Percentiles rank a stretch among this genome's conserved stretches.
Conservation (phyloP, 2,888 invertebrate species). For the Thereva nobilitata region DNA sequence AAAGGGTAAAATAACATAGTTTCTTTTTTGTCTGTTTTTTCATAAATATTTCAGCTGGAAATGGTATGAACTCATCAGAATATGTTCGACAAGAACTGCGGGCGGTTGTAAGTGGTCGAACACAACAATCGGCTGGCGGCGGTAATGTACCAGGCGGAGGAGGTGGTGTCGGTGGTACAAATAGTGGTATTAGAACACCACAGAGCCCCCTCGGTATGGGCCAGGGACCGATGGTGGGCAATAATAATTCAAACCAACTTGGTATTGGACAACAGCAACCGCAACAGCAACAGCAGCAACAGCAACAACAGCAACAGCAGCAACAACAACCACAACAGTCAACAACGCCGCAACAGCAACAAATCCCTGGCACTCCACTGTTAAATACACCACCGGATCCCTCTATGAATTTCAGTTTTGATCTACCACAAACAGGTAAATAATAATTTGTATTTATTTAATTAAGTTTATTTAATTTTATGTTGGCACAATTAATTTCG, state of each 20-base stretch:
- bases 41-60: constrained; percentile 44
- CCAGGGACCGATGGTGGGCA: constrained; percentile 53
- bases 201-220: constrained; percentile 55
- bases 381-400: constrained; percentile 56
- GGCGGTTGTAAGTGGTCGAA: constrained; percentile 84
- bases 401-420: constrained; percentile 56
- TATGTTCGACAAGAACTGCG: constrained; percentile 90
- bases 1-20: too few relatives aligned
- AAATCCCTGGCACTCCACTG: constrained; percentile 49
- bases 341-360: constrained; percentile 43
- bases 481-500: background rate
- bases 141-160: constrained; percentile 48
- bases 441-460: constrained; percentile 38
- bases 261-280: constrained; percentile 38
- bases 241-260: constrained; percentile 53
- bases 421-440: constrained; percentile 54
- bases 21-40: background rate
- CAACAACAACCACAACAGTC: constrained; percentile 45
- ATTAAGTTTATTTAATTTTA: constrained; percentile 1
- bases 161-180: constrained; percentile 28
- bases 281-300: constrained; percentile 43
- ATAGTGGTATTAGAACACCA: constrained; percentile 51
- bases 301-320: constrained; percentile 45
- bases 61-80: constrained; percentile 74
- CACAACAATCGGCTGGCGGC: constrained; percentile 58